These are phyloP conservation scores for Zapornia atra DNA, from an alignment of 2,113 vertebrate genomes.

Conservation along the genomic window DNA sequence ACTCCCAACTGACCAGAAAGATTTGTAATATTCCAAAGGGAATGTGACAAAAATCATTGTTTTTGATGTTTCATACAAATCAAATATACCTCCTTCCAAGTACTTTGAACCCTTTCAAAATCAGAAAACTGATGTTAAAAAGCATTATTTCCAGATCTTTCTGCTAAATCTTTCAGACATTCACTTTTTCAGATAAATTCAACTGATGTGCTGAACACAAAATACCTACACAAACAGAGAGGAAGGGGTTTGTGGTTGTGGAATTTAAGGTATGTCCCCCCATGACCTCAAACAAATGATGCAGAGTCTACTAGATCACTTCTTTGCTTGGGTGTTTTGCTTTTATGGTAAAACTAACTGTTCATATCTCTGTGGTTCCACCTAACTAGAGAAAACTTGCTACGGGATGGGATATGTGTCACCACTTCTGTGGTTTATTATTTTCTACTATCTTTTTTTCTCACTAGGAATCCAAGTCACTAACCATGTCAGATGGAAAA, in stretches of 20 bases:
- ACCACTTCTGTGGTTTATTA: not conserved
- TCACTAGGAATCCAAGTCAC: not conserved
- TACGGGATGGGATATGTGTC: not conserved
- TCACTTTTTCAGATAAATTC: not conserved
- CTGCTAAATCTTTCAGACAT: not conserved
- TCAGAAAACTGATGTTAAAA: constrained; percentile 16
- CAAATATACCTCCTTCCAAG: constrained; percentile 17
- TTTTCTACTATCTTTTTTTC: not conserved
- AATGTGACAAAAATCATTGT: constrained; percentile 28
- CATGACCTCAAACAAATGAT: not conserved
- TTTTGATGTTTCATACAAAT: constrained; percentile 32
- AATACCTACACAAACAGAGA: not conserved
- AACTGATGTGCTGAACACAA: not conserved
- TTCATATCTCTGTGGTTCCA: not conserved
- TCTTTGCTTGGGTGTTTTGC: not conserved
- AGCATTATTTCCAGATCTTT: not conserved
- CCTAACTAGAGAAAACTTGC: not conserved
- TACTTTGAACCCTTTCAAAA: constrained; percentile 22
- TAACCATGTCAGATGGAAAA: constrained; percentile 17
- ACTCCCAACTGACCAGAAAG: constrained; percentile 11
- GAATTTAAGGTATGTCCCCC: not conserved
- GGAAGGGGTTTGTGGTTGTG: not conserved
- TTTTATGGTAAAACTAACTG: not conserved
- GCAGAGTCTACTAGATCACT: not conserved
- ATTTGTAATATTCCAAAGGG: constrained; percentile 31